Base-by-base conservation (phyloP, 2,797 vertebrate species). In the Anguilla anguilla region DNA sequence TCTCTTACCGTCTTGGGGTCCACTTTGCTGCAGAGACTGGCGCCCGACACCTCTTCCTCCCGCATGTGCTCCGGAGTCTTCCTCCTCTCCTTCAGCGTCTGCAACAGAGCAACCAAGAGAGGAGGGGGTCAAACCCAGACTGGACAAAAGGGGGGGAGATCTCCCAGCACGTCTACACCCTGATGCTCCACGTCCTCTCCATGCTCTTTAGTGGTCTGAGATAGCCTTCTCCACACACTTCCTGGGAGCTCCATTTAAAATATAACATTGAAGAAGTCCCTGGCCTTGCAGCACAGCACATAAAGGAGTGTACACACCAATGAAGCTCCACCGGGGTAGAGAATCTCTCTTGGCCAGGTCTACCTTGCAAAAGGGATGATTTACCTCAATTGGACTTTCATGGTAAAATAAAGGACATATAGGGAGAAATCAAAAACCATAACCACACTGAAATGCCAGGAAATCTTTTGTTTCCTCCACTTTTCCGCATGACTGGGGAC, bases 21-120 rank as follows among this genome's bases (percentile, higher is more conserved):
- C 0, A 92, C 92, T 91, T 91, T 92, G 82, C 77, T 90, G 92
- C 92, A 92, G 87, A 88, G 91, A 83, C 85, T 89, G 83, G 91
- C 89, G 57, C 51, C 91, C 0, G 88, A 88, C 3, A 11, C 67
- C 82, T 90, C 90, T 35, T 91, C 90, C 88, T 87, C 86, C 64
- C 86, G 55, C 55, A 39, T 83, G 22, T 69, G 74, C 46, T 90
- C 89, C 53, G 81, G 39, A 1, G 51, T 31, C 83, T 90, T 92
- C 88, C 88, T 90, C 81, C 92, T 90, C 84, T 86, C 89, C 90
- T 89, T 88, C 74, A 91, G 85, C 67, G 89, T 90, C 92, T 92
- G 69, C 9, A 88, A 90, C 1, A 87, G 51, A 87, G 83, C 13
- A 88, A 77, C 31, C 25, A 31, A 69, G 35, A 35, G 28, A 5